Percentiles rank a stretch among this genome's conserved stretches.
These are phyloP conservation scores for Esox lucius DNA, from an alignment of 2,797 vertebrate species.

Conservation along the genomic window DNA sequence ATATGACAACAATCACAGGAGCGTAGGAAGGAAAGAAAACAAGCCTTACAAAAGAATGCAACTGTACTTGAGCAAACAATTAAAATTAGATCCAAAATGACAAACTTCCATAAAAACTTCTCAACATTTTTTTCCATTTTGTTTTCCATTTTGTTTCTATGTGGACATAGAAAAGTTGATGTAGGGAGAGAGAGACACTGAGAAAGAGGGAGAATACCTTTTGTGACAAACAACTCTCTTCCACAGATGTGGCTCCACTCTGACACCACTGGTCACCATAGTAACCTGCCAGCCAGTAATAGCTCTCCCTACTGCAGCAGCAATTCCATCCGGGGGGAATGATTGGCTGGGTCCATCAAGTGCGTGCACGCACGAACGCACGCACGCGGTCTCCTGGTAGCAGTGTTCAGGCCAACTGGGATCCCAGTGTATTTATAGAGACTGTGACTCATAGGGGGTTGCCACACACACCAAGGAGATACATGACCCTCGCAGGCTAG, in stretches of 20 bases:
- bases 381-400: constrained; percentile 34
- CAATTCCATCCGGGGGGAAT: constrained; percentile 15
- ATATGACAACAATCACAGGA: neutral
- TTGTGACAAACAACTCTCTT: constrained; percentile 72
- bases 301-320: constrained; percentile 63
- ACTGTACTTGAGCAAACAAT: neutral
- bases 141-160: neutral
- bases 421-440: constrained; percentile 68
- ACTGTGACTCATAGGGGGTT: constrained; percentile 27
- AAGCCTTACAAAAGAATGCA: neutral
- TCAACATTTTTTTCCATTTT: neutral
- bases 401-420: constrained; percentile 57
- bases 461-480: constrained; percentile 33
- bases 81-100: neutral
- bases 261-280: constrained; percentile 81
- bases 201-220: constrained; percentile 54
- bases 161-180: neutral
- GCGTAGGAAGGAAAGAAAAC: neutral
- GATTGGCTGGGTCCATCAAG: constrained; percentile 13
- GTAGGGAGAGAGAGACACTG: neutral
- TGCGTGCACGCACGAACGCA: constrained; percentile 1
- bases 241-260: constrained; percentile 76
- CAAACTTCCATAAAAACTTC: neutral
- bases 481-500: neutral
- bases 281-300: constrained; percentile 79